Percentiles rank a stretch among this genome's conserved stretches.
Conservation (phyloP, 1,140 invertebrate genomes). For the Bathynomus jamesi region DNA sequence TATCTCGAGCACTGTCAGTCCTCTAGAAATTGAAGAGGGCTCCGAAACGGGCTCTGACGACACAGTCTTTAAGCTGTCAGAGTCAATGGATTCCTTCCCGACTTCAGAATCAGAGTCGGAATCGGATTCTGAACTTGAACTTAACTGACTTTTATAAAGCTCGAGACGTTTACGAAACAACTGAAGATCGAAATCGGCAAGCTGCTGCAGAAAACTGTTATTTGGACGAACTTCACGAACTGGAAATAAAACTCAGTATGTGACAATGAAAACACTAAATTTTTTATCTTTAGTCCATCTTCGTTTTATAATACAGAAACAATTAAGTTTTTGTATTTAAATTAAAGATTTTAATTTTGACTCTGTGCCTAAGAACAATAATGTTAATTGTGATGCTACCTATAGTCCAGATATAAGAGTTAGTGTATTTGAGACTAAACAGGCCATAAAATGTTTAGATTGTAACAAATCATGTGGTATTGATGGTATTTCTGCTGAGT, state of each 20-base stretch:
- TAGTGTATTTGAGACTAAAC: too few relatives aligned
- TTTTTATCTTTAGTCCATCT: not conserved
- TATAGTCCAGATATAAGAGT: too few relatives aligned
- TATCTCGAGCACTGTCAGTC: not conserved
- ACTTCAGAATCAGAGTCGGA: conserved; percentile 7
- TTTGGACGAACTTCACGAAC: conserved; percentile 58
- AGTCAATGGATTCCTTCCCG: not conserved
- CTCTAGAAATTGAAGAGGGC: not conserved
- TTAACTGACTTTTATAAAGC: conserved; percentile 14
- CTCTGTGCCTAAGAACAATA: not conserved
- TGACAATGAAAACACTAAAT: not conserved
- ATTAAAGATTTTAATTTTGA: not conserved
- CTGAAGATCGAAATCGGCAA: conserved; percentile 57
- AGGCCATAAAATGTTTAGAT: too few relatives aligned
- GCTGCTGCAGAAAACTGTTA: conserved; percentile 66
- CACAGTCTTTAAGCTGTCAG: not conserved
- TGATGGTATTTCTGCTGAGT: too few relatives aligned
- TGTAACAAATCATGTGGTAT: too few relatives aligned
- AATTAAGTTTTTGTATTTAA: not conserved
- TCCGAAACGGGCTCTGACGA: not conserved
- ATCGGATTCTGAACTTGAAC: conserved; percentile 22
- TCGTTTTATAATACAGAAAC: not conserved
- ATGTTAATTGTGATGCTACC: too few relatives aligned
- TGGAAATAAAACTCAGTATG: not conserved
- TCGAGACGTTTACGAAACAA: conserved; percentile 27